Percentiles rank a stretch among this genome's conserved stretches.
These are phyloP conservation scores for Heliocidaris erythrogramma DNA, from an alignment of 35 echinoderm and acorn worm species.

Conservation along the genomic window DNA sequence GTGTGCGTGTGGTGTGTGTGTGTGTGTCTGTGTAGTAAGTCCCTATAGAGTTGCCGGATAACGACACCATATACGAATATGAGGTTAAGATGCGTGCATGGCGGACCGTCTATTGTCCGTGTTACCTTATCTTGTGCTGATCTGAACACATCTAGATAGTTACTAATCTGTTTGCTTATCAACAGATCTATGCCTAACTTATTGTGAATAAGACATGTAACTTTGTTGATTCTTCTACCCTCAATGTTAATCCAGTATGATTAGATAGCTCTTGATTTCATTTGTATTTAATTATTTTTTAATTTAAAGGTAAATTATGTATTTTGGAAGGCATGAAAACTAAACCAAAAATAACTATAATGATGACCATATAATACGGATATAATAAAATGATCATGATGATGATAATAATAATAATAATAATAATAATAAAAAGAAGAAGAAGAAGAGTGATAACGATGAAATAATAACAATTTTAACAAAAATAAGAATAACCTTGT, in stretches of 20 bases:
- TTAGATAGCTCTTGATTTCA: neutral
- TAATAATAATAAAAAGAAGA: no score
- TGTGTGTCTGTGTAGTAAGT: neutral
- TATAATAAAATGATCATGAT: no score
- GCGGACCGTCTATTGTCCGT: neutral
- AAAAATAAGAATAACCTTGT: no score
- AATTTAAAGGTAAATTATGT: neutral
- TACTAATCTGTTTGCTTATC: constrained; percentile 14
- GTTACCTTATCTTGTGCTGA: constrained; percentile 23
- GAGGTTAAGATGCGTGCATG: neutral
- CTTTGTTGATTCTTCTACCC: neutral
- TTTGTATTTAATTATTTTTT: neutral
- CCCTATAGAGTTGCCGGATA: neutral
- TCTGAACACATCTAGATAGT: neutral
- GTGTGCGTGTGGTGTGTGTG: neutral
- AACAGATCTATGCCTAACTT: neutral
- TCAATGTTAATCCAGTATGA: neutral
- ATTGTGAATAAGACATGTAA: neutral
- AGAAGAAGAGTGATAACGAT: no score
- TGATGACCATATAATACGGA: no score
- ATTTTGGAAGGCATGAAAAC: neutral
- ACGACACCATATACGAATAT: neutral
- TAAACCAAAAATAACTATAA: no score
- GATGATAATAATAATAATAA: no score
- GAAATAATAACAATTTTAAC: no score